Conservation (phyloP, 2,797 vertebrate genomes). For the Hydrocynus forskahlii region DNA sequence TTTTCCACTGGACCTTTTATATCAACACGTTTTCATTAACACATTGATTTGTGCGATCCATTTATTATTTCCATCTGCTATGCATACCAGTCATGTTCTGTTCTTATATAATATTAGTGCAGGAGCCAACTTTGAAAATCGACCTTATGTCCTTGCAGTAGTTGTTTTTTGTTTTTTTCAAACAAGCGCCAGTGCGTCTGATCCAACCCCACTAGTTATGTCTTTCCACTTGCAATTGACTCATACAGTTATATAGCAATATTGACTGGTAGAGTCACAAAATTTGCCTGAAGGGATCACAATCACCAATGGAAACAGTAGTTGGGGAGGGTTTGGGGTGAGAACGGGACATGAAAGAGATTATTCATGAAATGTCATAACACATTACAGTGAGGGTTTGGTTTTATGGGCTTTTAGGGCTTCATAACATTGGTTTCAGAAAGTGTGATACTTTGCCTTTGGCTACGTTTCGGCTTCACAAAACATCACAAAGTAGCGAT, state of each 20-base stretch:
- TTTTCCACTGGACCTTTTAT: background rate
- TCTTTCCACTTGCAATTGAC: constrained; percentile 67
- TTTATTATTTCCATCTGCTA: constrained; percentile 4
- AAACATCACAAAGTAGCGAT: no score
- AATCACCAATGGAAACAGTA: background rate
- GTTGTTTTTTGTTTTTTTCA: background rate
- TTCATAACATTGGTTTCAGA: no score
- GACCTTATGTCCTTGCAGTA: constrained; percentile 2
- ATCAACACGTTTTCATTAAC: constrained; percentile 1
- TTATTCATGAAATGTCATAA: background rate
- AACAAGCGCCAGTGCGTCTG: constrained; percentile 28
- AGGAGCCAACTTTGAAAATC: background rate
- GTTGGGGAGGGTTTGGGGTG: background rate
- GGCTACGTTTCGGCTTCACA: no score
- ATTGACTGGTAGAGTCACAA: constrained; percentile 56
- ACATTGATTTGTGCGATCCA: background rate
- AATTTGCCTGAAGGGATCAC: constrained; percentile 20
- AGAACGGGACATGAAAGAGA: background rate
- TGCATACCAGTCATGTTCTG: background rate
- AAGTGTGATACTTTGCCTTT: no score
- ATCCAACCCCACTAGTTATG: constrained; percentile 34
- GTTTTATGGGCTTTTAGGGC: no score
- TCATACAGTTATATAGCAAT: constrained; percentile 38
- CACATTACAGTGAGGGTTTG: background rate
- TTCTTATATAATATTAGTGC: constrained; percentile 40